Base-by-base conservation (phyloP, 2,113 vertebrate species). In the Platycercus adscitus region DNA sequence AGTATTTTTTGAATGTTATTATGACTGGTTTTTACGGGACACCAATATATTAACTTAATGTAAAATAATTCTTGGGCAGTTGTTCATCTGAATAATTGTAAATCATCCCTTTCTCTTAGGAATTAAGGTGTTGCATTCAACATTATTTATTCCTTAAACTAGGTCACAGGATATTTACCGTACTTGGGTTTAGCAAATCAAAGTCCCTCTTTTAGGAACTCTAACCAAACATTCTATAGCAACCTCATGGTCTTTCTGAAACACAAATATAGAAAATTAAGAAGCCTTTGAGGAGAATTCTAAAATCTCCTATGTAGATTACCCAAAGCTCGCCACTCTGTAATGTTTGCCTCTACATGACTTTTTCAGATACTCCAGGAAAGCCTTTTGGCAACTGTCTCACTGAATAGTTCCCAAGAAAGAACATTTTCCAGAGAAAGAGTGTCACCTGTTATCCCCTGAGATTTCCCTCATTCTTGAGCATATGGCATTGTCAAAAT, bases 41-140 rank as follows among this genome's bases (percentile, higher is more conserved):
- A 50, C 2, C 1, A 8, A 1, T 43, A n/a, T 60, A 61, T 43
- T 56, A 37, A 0, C 6, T 35, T 60, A 0, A 56, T 50, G 50
- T 60, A 37, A 80, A 80, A 63, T 26, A 82, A 66, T 55, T 72
- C 6, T 15, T 61, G 5, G 4, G 6, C 11, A 60, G 11, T 31
- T 83, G 2, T 79, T 53, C 11, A 47, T 44, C 12, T 69, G 7
- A 5, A 33, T 29, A 79, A 76, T 60, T 71, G 15, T 72, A 86
- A 82, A 60, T 28, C 17, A 72, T 43, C 8, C 6, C 2, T 61
- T 81, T 91, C 20, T 86, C 53, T 35, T 56, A 35, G 55, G 47
- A 50, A 65, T 56, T 65, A 68, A 60, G 11, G 7, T 3, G 7
- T 81, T 80, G 47, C 2, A 65, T 44, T 80, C 24, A 77, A 18